Evolutionary conservation across 2,113 vertebrate genomes (phyloP).

Genomic region (Podarcis muralis): DNA sequence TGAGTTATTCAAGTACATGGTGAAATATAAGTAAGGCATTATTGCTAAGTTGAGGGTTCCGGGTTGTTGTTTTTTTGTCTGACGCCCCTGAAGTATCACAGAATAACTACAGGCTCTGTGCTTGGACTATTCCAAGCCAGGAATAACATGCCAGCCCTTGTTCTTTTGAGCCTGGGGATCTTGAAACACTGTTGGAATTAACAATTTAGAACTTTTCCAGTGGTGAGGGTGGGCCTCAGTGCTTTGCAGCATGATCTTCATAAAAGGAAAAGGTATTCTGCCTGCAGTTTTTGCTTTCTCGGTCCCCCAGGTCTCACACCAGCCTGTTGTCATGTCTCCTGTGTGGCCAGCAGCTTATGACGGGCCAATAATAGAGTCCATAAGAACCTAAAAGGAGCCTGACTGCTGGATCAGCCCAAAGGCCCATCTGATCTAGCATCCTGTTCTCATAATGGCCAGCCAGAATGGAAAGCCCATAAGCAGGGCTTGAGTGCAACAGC

Average conservation of each 20-base stretch:
- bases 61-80: background rate
- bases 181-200: slow-evolving; percentile 20
- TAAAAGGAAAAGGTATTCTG: background rate
- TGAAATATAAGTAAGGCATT: slow-evolving; percentile 58
- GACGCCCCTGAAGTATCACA: slow-evolving; percentile 26
- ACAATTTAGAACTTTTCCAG: slow-evolving; percentile 1
- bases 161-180: slow-evolving; percentile 6
- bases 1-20: slow-evolving; percentile 51
- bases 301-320: background rate
- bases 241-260: rapidly evolving
- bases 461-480: no score
- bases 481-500: no score
- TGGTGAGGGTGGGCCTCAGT: background rate
- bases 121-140: background rate
- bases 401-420: background rate
- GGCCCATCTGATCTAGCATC: no score
- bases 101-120: slow-evolving; percentile 14
- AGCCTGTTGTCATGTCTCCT: background rate
- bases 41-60: slow-evolving; percentile 35
- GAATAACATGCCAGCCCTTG: background rate
- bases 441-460: no score
- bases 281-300: rapidly evolving
- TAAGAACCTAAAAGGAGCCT: background rate
- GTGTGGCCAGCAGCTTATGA: background rate
- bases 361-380: no score